Evolutionary conservation across 2,888 invertebrate genomes (phyloP).

Genomic region (Nineta flava): DNA sequence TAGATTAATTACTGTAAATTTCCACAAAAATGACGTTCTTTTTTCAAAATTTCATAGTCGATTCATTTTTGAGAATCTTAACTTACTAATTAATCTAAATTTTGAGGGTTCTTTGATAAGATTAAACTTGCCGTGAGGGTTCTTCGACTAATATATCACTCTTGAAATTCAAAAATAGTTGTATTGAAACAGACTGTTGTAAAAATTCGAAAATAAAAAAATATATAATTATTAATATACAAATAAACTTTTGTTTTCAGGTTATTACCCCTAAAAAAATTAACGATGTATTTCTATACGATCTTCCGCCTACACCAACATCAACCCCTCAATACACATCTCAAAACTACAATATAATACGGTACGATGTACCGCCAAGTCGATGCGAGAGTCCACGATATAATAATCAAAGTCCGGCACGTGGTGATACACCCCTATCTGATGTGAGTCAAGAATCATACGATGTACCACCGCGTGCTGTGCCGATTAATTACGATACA

Average conservation of each 20-base stretch:
- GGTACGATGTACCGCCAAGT: conserved; percentile 19
- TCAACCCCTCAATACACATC: conserved; percentile 24
- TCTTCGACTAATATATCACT: too few relatives aligned
- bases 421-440: conserved; percentile 13
- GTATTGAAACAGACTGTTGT: too few relatives aligned
- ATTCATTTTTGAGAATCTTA: too few relatives aligned
- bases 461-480: conserved; percentile 46
- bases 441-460: conserved; percentile 27
- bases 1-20: too few relatives aligned
- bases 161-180: too few relatives aligned
- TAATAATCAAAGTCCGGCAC: conserved; percentile 3
- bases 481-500: conserved; percentile 37
- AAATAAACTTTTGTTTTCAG: conserved; percentile 26
- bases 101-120: too few relatives aligned
- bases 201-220: too few relatives aligned
- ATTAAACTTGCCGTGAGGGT: too few relatives aligned
- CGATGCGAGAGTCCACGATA: conserved; percentile 4
- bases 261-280: conserved; percentile 54
- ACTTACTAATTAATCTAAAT: too few relatives aligned
- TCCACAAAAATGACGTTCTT: too few relatives aligned
- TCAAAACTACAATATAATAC: conserved; percentile 18
- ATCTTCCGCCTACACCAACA: conserved; percentile 35
- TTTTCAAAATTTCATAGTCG: too few relatives aligned
- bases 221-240: too few relatives aligned
- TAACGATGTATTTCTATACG: conserved; percentile 58